Base-by-base conservation (phyloP, 1,140 invertebrate species). In the Cydia amplana region DNA sequence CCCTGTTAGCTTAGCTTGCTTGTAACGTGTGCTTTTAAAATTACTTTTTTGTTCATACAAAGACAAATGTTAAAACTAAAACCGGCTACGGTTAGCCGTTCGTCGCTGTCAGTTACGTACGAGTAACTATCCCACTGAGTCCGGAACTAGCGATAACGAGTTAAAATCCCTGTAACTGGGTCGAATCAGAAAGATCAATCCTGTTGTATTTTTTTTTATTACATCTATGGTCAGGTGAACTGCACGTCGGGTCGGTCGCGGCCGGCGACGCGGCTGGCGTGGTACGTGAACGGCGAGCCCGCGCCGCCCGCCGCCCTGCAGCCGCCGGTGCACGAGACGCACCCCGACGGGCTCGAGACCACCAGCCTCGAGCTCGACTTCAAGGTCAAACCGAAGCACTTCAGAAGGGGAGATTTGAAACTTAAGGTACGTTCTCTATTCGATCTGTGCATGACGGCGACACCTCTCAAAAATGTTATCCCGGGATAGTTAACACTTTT, bases 261-360 rank as follows among this genome's bases (percentile, higher is more conserved):
- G 83, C 97, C 97, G 0, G 96, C 96, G 0, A 97, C 97, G 12
- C 95, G 96, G 77, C 94, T 98, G 36, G 95, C 95, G 51, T 98
- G 97, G 97, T 97, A 96, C 88, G 96, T 98, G 85, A 98, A 98
- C 84, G 96, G 96, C 46, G 96, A 97, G 82, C 95, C 95, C 82
- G 96, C 96, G 83, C 95, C 94, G 79, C 73, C 89, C 0, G 77
- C 85, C 3, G 89, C 93, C 25, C 80, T 93, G 3, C 81, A 90
- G 0, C 76, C 89, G 7, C 90, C 91, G 1, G 82, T 85, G 6
- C 83, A 90, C 18, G 82, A 86, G 75, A 80, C 82, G 46, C 86
- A 88, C 20, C 85, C 87, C 5, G 94, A 95, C 77, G 95, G 95
- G 0, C 92, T 97, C 46, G 96, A 97, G 83, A 95, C 95, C 65